Evolutionary conservation across 2,113 vertebrate genomes (phyloP), one percentile per base, ranked within the genome.

Genomic region (Taurulus bubalis): DNA sequence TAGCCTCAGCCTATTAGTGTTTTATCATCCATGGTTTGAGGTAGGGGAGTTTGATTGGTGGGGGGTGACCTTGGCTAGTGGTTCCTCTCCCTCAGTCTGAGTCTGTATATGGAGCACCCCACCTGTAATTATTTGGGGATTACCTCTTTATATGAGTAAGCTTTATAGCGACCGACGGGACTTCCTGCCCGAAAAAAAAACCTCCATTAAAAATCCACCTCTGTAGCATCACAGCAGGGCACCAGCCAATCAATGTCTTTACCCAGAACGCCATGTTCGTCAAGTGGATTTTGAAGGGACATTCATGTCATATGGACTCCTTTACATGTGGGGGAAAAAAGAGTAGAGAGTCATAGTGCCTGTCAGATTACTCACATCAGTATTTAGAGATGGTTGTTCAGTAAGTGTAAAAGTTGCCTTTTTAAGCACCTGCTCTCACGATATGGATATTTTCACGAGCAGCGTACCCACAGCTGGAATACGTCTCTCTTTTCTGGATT

Each of bases 41-140:
- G 56, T 47, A 5, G 12, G 62, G n/a, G 72, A 42, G 66, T 45
- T 40, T 71, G 53, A 69, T 28, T 77, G 45, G 36, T 15, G 30
- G 55, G 59, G 34, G 55, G 55, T 14, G 82, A 87, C 83, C 84
- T 73, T 78, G 71, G 59, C 51, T 38, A 76, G 47, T 71, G 40
- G 38, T 66, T 66, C 80, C 79, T 28, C 72, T 68, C 65, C 71
- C 38, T 77, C 53, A 68, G 71, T 81, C 76, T 80, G 59, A 79
- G 81, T 56, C 75, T 72, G n/a, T 80, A 47, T 75, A 84, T 76
- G 34, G 77, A 83, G 78, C 77, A 73, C 32, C 78, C 78, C 78
- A 92, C 83, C 85, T 89, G 87, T 87, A 94, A 93, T 94, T 93
- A 93, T 90, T 63, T 88, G 77, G 85, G 89, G 90, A 91, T 93